phyloP scores from a whole-genome alignment of 2,888 invertebrate species.

The Pasiphila rectangulata region DNA sequence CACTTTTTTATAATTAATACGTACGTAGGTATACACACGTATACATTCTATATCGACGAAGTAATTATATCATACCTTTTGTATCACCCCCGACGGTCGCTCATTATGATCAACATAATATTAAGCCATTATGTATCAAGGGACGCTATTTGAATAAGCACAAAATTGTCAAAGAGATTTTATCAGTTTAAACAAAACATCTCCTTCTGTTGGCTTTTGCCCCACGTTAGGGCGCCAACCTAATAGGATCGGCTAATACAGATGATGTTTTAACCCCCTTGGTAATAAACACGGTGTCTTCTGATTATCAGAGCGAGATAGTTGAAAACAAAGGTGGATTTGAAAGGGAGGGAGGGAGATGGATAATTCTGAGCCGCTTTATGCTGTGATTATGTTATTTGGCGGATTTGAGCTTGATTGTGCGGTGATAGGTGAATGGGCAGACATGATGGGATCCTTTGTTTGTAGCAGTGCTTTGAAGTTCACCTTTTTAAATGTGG shows the following conservation, averaged over 20 bases:
- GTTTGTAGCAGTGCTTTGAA: slow-evolving; percentile 5
- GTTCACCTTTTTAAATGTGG: too few species aligned
- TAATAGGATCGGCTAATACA: slow-evolving; percentile 77
- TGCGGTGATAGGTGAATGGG: slow-evolving; percentile 22
- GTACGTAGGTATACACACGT: too few species aligned
- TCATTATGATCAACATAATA: slow-evolving; percentile 50
- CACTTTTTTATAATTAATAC: too few species aligned
- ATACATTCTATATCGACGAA: slow-evolving; percentile 1
- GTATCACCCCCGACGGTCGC: slow-evolving; percentile 38
- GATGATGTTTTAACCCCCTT: slow-evolving; percentile 72
- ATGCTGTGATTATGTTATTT: slow-evolving; percentile 44
- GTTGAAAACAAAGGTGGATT: slow-evolving; percentile 25
- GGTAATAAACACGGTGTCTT: slow-evolving; percentile 61
- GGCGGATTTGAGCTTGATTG: slow-evolving; percentile 29
- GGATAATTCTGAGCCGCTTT: slow-evolving; percentile 58
- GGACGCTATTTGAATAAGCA: slow-evolving; percentile 78
- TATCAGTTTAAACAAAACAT: slow-evolving; percentile 79
- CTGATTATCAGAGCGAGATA: slow-evolving; percentile 30
- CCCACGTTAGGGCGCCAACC: slow-evolving; percentile 59
- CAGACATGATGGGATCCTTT: slow-evolving; percentile 17
- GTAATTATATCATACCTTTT: slow-evolving; percentile 27
- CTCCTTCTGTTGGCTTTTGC: slow-evolving; percentile 74
- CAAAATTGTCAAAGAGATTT: slow-evolving; percentile 81
- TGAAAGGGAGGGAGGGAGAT: slow-evolving; percentile 25
- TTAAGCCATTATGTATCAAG: slow-evolving; percentile 71